Evolutionary conservation across 1,140 invertebrate species (phyloP), one percentile per base, ranked within the genome.

Genomic region (Caenorhabditis remanei): DNA sequence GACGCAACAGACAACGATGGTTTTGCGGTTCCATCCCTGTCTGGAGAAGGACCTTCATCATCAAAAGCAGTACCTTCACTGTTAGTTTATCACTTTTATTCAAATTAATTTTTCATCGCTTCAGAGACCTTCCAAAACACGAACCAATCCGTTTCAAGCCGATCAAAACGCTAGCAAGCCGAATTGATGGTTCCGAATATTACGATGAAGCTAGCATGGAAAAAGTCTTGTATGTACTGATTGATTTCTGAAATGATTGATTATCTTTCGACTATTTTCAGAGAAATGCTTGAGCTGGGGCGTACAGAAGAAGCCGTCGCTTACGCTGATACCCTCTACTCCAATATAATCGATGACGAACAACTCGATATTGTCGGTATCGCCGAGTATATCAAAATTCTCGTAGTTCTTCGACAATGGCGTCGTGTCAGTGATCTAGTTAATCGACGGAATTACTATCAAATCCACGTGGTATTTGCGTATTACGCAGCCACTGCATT

Each of bases 201-300:
- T 79, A 53, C 40, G 71, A 79, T 5, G 71, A 79, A n/a, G 46
- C 71, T n/a, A 79, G 71, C 71, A 79, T 79, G 46, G 71, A 79
- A 24, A 79, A 79, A 79, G 71, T 79, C 9, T 16, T 79, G 46
- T 67, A 32, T 21, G 58, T 61, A 14, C 32, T 32, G 11, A 41
- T 67, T 21, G 3, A 61, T 21, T 21, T 6, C 32, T 40, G 3
- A 8, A 40, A 40, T 41, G 58, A 67, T 9, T 8, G 16, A 53
- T 53, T 40, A 41, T 67, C 32, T 67, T 32, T 32, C 32, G 32
- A 32, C 32, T 32, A 32, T 32, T 32, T 67, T 41, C 32, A 67
- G 63, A 14, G 71, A 79, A 24, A 79, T 79, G 71, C 71, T 79
- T 9, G 71, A 79, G 24, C 50, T 79, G 21, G 71, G 71, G 4